Evolutionary conservation across 2,888 invertebrate species (phyloP).

Genomic region (Proisotoma minuta): DNA sequence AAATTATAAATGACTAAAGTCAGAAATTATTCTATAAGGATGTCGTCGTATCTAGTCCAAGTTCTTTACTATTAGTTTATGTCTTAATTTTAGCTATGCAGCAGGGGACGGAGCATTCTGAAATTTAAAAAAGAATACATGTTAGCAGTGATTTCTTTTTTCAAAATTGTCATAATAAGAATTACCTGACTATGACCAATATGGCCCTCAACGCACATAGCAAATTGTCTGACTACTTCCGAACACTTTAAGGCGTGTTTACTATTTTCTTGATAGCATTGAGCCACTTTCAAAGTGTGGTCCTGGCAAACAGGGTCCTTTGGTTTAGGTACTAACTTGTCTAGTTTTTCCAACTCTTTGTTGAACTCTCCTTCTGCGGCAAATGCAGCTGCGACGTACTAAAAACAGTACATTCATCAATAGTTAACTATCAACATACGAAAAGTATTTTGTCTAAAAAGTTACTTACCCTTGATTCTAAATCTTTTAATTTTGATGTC

Average conservation of each 20-base stretch:
- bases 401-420: slow-evolving; percentile 12
- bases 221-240: slow-evolving; percentile 43
- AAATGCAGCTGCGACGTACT: slow-evolving; percentile 45
- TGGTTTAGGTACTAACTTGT: slow-evolving; percentile 41
- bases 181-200: slow-evolving; percentile 29
- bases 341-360: slow-evolving; percentile 40
- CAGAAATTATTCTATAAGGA: too few relatives aligned
- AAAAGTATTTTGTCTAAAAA: neutral
- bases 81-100: too few relatives aligned
- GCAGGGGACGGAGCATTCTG: too few relatives aligned
- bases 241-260: slow-evolving; percentile 43
- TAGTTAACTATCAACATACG: neutral
- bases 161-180: too few relatives aligned
- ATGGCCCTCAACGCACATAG: slow-evolving; percentile 41
- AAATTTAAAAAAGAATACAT: too few relatives aligned
- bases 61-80: too few relatives aligned
- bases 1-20: too few relatives aligned
- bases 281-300: slow-evolving; percentile 37
- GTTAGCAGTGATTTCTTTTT: too few relatives aligned
- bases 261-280: slow-evolving; percentile 41
- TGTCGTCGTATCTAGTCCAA: too few relatives aligned
- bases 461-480: slow-evolving; percentile 39
- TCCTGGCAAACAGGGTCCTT: slow-evolving; percentile 38
- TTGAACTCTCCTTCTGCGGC: slow-evolving; percentile 45
- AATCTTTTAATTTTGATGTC: slow-evolving; percentile 39